Evolutionary conservation across 2,113 vertebrate genomes (phyloP), one percentile per base, ranked within the genome.

Genomic region (Grammomys dolichurus): DNA sequence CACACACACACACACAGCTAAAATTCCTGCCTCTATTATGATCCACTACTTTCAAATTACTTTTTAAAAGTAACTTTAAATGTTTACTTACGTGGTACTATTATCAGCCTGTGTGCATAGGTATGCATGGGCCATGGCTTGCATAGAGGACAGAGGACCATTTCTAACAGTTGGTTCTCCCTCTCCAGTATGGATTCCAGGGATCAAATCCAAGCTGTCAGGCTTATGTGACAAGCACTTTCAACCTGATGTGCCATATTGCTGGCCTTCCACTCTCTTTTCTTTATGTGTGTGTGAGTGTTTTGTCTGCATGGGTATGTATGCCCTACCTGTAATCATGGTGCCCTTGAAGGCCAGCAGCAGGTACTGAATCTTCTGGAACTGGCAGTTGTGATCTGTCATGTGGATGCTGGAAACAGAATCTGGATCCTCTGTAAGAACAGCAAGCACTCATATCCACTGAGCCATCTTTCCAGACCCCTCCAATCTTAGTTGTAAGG

Each of bases 401-500:
- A 16, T 63, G 80, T 84, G 56, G 80, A 20, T 12, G 33, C 36
- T 82, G 54, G 80, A n/a, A 43, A 63, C 17, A 56, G 33, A 54
- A 54, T 31, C 31, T 20, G 17, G 78, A n/a, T n/a, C 54, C 33
- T 58, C 78, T n/a, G 20, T 22, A 58, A 24, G 51, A 84, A 60
- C 22, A 24, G 73, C 73, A 43, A 28, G 22, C 60, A 58, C 56
- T 43, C 9, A 24, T 13, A 40, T 40, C 80, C 54, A 82, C 80
- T 82, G 36, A 82, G 20, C 24, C 82, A 46, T 67, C 40, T 85
- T 28, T 85, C 14, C 28, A 85, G 40, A 82, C 14, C 9, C 17
- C 85, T 54, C 67, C 65, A 72, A 4, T n/a, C 33, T 56, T 54
- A 24, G 73, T 96, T 96, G 92, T 91, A 95, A 87, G 75, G 10